Base-by-base conservation (phyloP, 2,888 invertebrate species). In the Phyllotreta striolata region DNA sequence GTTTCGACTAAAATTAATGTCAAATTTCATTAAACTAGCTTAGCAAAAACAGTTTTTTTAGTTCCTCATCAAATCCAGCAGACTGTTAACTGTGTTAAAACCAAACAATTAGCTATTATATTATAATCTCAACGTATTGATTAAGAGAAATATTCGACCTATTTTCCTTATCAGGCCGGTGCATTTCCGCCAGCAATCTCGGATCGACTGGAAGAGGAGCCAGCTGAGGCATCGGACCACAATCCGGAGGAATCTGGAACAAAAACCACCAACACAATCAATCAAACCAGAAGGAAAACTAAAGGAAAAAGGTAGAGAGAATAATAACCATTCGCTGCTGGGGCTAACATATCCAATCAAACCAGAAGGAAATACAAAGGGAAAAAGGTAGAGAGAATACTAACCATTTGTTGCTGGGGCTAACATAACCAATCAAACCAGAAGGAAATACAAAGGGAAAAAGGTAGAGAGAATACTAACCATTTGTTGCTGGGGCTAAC, bases 231-330 rank as follows among this genome's bases (percentile, higher is more conserved):
- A 82, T 14, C 7, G 72, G 71, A 10, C 72, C 74, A 63, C 81
- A 81, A 63, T 82, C 82, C 6, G 80, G 78, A 13, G 80, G 80
- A 63, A 82, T 76, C 82, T 82, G 72, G 6, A 76, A 74, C 63
- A 66, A 54, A 44, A 46, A 62, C 35, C 10, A 51, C 13, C 6
- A 3, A 14, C 35, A 14, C 8, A 56, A 43, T 14, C 43, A 35
- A 37, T 37, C 13, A 12, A 61, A 55, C 41, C 41, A 12, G 1
- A 10, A 24, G 41, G 10, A 49, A n/a, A n/a, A n/a, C n/a, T n/a
- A n/a, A n/a, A n/a, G n/a, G n/a, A n/a, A n/a, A n/a, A n/a, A n/a
- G n/a, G n/a, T n/a, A n/a, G n/a, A n/a, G n/a, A n/a, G n/a, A n/a
- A n/a, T n/a, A n/a, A n/a, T n/a, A n/a, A n/a, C n/a, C n/a, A n/a